Percentiles rank a stretch among this genome's conserved stretches.
These are phyloP conservation scores for Cirrhinus molitorella DNA, from an alignment of 2,797 vertebrate species.

Conservation along the genomic window DNA sequence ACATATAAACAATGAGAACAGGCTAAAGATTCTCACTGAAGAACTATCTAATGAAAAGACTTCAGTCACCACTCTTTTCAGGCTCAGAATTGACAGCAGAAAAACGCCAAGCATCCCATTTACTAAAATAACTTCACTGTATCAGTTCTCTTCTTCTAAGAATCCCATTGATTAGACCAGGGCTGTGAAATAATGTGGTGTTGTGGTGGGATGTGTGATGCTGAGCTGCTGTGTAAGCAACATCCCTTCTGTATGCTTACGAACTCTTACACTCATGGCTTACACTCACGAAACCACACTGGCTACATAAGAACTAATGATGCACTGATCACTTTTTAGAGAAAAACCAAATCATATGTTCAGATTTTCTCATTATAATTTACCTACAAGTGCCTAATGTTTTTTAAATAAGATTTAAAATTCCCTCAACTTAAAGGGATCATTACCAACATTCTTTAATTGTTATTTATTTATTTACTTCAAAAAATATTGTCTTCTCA, in stretches of 20 bases:
- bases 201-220: neutral
- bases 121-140: slow-evolving; percentile 4
- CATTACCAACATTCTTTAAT: no score
- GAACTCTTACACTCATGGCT: no score
- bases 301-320: slow-evolving; percentile 6
- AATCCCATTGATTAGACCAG: slow-evolving; percentile 21
- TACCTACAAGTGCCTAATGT: neutral
- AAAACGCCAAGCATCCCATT: neutral
- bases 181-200: neutral
- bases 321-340: neutral
- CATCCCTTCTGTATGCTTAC: neutral
- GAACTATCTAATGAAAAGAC: neutral
- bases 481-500: neutral
- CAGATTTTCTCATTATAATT: neutral
- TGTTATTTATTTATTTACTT: no score
- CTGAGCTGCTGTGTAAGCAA: slow-evolving; percentile 17
- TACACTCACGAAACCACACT: neutral
- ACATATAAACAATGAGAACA: no score
- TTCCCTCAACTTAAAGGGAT: neutral
- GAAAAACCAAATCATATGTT: neutral
- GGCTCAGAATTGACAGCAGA: neutral
- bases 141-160: neutral
- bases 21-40: neutral
- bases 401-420: neutral
- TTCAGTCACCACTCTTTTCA: neutral